Percentiles rank a stretch among this genome's conserved stretches.
phyloP scores from a whole-genome alignment of 2,888 invertebrate species.

The Papilio gigon region DNA sequence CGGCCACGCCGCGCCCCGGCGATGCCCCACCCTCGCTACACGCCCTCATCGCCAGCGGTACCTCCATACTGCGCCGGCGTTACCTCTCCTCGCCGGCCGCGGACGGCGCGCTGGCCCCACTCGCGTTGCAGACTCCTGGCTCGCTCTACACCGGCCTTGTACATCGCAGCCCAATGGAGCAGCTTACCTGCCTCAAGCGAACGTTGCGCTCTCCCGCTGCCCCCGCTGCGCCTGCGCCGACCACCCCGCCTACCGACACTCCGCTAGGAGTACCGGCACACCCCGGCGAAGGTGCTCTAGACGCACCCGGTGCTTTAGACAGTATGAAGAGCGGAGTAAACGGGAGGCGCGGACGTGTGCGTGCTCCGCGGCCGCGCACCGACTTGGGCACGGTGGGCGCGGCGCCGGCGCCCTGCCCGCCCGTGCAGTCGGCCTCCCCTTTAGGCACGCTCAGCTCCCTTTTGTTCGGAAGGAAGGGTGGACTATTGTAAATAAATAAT shows the following conservation, averaged over 20 bases:
- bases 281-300: slow-evolving; percentile 83
- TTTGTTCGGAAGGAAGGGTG: slow-evolving; percentile 93
- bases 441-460: slow-evolving; percentile 90
- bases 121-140: slow-evolving; percentile 83
- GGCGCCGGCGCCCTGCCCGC: slow-evolving; percentile 55
- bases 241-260: slow-evolving; percentile 54
- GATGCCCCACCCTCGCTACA: slow-evolving; percentile 77
- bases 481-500: slow-evolving; percentile 80
- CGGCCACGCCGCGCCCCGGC: slow-evolving; percentile 85
- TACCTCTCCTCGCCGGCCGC: slow-evolving; percentile 82
- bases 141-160: slow-evolving; percentile 85
- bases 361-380: slow-evolving; percentile 71
- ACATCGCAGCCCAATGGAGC: slow-evolving; percentile 89
- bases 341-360: slow-evolving; percentile 62
- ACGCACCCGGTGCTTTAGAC: slow-evolving; percentile 53
- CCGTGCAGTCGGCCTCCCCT: slow-evolving; percentile 64
- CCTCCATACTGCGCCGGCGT: slow-evolving; percentile 75
- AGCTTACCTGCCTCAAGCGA: slow-evolving; percentile 87
- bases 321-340: slow-evolving; percentile 48
- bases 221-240: slow-evolving; percentile 62
- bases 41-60: slow-evolving; percentile 79
- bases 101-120: slow-evolving; percentile 83
- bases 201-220: slow-evolving; percentile 74
- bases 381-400: slow-evolving; percentile 73
- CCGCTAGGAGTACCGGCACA: slow-evolving; percentile 83